Conservation (phyloP, 2,113 vertebrate genomes). For the Cisticola juncidis region DNA sequence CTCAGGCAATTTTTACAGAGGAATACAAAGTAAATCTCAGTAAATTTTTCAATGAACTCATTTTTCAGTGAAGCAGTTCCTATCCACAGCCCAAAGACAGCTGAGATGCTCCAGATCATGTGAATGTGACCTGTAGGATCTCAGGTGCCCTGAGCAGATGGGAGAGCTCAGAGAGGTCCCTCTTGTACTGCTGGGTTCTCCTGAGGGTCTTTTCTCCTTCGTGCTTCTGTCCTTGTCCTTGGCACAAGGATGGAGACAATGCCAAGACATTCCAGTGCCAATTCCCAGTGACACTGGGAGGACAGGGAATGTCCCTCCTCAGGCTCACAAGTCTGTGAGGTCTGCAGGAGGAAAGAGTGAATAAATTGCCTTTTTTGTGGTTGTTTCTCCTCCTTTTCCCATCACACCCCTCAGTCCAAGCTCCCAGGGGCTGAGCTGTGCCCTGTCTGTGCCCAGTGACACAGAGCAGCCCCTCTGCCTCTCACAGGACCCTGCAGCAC, state of each 20-base stretch:
- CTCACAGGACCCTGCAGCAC: accelerated
- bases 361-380: neutral
- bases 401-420: neutral
- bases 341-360: neutral
- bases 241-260: neutral
- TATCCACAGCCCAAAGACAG: neutral
- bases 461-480: neutral
- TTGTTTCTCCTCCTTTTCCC: neutral
- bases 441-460: neutral
- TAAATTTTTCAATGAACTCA: neutral
- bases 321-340: neutral
- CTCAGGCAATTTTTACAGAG: neutral
- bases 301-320: neutral
- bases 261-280: neutral
- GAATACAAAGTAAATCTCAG: neutral
- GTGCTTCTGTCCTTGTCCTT: neutral
- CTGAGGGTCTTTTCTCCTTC: neutral
- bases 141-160: neutral
- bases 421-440: neutral
- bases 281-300: neutral
- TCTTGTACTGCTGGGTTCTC: neutral
- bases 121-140: neutral
- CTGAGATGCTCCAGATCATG: neutral
- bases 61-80: neutral
- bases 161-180: neutral